phyloP scores from a whole-genome alignment of 2,113 vertebrate genomes.

The Alces alces region DNA sequence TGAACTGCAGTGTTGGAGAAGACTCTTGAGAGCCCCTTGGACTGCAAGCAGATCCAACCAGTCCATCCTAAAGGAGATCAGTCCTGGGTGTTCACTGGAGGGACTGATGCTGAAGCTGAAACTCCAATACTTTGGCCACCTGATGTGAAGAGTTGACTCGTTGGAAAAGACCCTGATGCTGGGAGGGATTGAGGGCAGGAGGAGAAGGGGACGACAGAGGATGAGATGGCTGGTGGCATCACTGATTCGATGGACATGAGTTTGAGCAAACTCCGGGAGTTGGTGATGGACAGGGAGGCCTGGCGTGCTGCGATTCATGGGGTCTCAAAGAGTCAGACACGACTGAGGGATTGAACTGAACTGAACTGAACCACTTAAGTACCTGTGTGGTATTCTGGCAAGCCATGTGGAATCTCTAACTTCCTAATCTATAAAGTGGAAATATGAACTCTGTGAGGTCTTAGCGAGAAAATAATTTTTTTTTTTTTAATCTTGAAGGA shows the following conservation, averaged over 20 bases:
- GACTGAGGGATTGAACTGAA: background rate
- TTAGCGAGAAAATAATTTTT: background rate
- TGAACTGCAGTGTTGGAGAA: background rate
- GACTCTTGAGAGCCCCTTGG: background rate
- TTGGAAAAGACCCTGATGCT: background rate
- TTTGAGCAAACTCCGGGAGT: accelerated
- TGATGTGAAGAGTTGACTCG: background rate
- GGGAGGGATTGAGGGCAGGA: background rate
- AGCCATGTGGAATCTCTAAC: background rate
- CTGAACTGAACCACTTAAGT: background rate
- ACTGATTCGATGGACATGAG: background rate
- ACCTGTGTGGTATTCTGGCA: background rate
- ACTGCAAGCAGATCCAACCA: background rate
- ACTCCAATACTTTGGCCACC: background rate
- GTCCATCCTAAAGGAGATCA: background rate
- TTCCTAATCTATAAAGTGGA: background rate
- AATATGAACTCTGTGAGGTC: background rate
- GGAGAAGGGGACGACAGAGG: background rate
- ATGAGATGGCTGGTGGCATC: background rate
- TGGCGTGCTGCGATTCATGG: background rate
- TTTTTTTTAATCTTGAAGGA: background rate
- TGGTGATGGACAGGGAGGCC: background rate
- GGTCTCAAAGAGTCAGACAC: background rate
- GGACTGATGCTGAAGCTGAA: background rate
- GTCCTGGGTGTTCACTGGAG: background rate